phyloP scores from a whole-genome alignment of 2,797 vertebrate genomes.

The Liparis tanakae region DNA sequence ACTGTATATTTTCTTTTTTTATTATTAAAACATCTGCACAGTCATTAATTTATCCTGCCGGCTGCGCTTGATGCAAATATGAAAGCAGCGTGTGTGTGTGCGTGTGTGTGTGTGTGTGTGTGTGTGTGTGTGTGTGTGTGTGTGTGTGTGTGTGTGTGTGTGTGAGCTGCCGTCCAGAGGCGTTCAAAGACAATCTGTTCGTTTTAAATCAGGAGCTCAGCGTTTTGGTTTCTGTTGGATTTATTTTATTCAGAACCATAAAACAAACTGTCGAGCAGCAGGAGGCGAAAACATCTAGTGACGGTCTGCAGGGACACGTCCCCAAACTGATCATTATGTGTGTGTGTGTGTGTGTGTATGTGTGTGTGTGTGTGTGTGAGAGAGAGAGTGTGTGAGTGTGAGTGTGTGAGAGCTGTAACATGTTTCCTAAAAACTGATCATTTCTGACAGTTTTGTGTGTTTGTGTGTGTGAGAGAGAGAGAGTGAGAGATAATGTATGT shows the following conservation, averaged over 20 bases:
- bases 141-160: too few relatives aligned
- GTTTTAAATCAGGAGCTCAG: conserved; percentile 30
- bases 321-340: neutral
- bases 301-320: neutral
- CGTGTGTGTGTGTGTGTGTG: too few relatives aligned
- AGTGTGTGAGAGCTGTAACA: too few relatives aligned
- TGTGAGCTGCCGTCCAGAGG: too few relatives aligned
- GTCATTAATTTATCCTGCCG: conserved; percentile 29
- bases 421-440: too few relatives aligned
- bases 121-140: too few relatives aligned
- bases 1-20: conserved; percentile 29
- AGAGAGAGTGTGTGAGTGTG: too few relatives aligned
- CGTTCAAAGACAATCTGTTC: conserved; percentile 13
- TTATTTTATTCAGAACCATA: conserved; percentile 21
- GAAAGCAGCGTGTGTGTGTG: conserved; percentile 27
- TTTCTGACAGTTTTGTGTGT: too few relatives aligned
- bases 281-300: too few relatives aligned
- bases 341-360: neutral
- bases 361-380: too few relatives aligned
- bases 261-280: conserved; percentile 18
- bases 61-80: conserved; percentile 33
- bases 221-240: conserved; percentile 22
- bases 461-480: too few relatives aligned
- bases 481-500: too few relatives aligned
- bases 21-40: neutral